Evolutionary conservation across 2,113 vertebrate genomes (phyloP), one percentile per base, ranked within the genome.

Genomic region (Ardeotis arabs): DNA sequence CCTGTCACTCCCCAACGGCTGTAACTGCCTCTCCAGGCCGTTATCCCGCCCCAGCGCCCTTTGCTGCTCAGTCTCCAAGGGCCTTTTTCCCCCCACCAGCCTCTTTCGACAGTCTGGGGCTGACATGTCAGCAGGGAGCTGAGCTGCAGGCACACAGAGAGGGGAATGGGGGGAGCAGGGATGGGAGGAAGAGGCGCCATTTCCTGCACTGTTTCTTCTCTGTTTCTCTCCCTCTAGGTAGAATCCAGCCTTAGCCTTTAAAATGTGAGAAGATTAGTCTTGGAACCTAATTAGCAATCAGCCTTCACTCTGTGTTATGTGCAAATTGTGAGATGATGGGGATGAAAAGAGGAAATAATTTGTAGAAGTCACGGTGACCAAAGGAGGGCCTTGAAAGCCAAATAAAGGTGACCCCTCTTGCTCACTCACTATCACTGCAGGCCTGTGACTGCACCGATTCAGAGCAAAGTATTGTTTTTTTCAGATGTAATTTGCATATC

Each of bases 161-260:
- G 6, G 14, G 14, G 27, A 47, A 19, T 1, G 8, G 1, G 12
- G n/a, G 23, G 6, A 47, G 24, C 31, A 53, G 53, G 6, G 8
- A 1, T 12, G 1, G 0, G 25, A 29, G 45, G 35, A 66, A 39
- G 17, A 0, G 0, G 20, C 0, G 7, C 10, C 25, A 9, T 68
- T 60, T 79, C 6, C 31, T 15, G 6, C 21, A 1, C n/a, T 21
- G 2, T 31, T 37, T 64, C 55, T 74, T 37, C 6, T 53, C 28
- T 53, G 5, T 62, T 72, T 55, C 29, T 62, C 59, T 69, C 7
- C 16, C 5, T 4, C 10, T 4, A 8, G 10, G 11, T 24, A 24
- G 14, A 73, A 44, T 66, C 49, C 39, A 60, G 12, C 10, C 18
- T 44, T 23, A 29, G 25, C 28, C 10, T 81, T 87, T 76, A 22